A percentile compares a stretch with the other conserved stretches of the same genome.
phyloP scores from a whole-genome alignment of 2,888 invertebrate species.

The Tetrapedia diversipes region DNA sequence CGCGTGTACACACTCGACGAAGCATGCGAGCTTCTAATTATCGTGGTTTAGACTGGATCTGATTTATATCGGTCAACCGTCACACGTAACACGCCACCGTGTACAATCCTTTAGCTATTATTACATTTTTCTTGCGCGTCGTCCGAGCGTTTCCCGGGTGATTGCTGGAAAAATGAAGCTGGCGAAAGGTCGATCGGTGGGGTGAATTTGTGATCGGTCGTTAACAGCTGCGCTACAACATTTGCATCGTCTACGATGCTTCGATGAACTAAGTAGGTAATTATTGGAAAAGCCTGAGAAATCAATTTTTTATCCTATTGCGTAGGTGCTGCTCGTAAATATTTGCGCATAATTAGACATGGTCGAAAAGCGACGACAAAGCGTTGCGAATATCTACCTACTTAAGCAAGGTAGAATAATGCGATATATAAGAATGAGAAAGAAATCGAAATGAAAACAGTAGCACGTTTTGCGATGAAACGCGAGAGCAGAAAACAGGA shows the following conservation, averaged over 20 bases:
- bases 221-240: neutral
- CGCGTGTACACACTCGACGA: neutral
- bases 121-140: neutral
- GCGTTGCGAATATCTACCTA: too few relatives aligned
- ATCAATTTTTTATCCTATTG: neutral
- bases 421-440: too few relatives aligned
- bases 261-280: neutral
- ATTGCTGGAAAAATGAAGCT: neutral
- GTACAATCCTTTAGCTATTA: neutral
- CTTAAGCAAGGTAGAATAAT: too few relatives aligned
- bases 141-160: neutral
- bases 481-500: too few relatives aligned
- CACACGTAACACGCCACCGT: neutral
- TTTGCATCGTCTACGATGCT: neutral
- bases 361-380: too few relatives aligned
- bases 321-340: too few relatives aligned
- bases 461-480: neutral
- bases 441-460: neutral
- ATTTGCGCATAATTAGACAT: neutral
- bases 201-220: neutral
- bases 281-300: neutral
- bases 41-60: neutral
- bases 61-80: constrained; percentile 14
- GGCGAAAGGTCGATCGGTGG: neutral
- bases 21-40: constrained; percentile 39